Evolutionary conservation across 2,797 vertebrate species (phyloP).

Genomic region (Trichosurus vulpecula): DNA sequence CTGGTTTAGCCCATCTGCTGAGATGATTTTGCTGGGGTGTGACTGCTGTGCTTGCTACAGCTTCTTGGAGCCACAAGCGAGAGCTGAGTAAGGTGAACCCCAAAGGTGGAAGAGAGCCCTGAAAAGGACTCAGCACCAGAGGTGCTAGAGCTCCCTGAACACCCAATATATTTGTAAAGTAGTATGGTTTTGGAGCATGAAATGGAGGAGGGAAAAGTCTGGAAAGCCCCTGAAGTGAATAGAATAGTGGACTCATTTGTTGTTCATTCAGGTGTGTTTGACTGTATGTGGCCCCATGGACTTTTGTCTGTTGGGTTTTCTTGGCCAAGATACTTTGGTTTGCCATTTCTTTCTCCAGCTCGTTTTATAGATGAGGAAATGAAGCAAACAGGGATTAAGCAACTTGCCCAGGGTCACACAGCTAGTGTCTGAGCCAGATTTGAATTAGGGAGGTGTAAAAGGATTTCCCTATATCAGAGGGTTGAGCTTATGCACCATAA

Average conservation of each 20-base stretch:
- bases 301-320: background rate
- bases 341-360: background rate
- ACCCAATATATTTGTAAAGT: no score
- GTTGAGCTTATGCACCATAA: background rate
- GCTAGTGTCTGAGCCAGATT: background rate
- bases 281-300: background rate
- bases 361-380: background rate
- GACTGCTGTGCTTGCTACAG: no score
- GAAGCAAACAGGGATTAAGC: background rate
- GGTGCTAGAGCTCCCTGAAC: no score
- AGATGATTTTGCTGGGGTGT: no score
- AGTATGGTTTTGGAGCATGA: background rate
- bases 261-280: background rate
- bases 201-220: background rate
- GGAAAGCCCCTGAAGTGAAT: background rate
- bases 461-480: background rate
- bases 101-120: no score
- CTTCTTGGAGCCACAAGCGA: no score
- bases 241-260: background rate
- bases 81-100: no score
- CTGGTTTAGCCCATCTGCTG: no score
- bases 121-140: no score
- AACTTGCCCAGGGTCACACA: background rate
- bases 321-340: background rate
- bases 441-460: background rate